These are phyloP conservation scores for Euschistus heros DNA, from an alignment of 1,140 invertebrate genomes.

Conservation along the genomic window DNA sequence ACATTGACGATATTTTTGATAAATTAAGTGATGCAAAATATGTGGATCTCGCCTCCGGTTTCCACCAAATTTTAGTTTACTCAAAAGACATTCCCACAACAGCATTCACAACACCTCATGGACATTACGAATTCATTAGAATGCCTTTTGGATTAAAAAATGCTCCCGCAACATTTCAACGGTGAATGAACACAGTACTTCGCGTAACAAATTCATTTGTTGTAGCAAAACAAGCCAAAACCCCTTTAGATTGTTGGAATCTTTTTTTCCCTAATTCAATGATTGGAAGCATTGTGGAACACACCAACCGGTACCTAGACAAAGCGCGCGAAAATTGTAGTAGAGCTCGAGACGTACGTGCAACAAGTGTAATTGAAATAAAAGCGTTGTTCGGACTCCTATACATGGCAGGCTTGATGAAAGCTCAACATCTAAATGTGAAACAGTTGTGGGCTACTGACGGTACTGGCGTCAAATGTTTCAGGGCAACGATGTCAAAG, in stretches of 20 bases:
- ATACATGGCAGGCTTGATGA: not conserved
- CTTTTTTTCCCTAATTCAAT: not conserved
- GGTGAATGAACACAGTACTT: too few species aligned
- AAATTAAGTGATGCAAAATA: too few species aligned
- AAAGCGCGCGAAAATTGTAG: not conserved
- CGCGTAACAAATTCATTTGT: too few species aligned
- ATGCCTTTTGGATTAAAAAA: too few species aligned
- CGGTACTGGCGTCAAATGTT: not conserved
- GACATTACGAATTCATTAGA: too few species aligned
- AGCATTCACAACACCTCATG: too few species aligned
- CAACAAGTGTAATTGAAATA: not conserved
- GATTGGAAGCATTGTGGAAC: not conserved
- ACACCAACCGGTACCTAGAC: not conserved
- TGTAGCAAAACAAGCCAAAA: not conserved
- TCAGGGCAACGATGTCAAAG: not conserved
- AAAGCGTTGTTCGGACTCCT: not conserved
- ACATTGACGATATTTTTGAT: too few species aligned
- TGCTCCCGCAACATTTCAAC: too few species aligned
- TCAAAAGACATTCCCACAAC: too few species aligned
- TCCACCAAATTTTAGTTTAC: too few species aligned
- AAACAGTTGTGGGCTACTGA: not conserved
- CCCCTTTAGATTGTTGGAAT: not conserved
- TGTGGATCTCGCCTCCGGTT: too few species aligned
- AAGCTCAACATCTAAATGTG: not conserved
- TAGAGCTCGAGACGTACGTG: not conserved